These are phyloP conservation scores for Tipula lateralis DNA, from an alignment of 2,888 invertebrate species.

Conservation along the genomic window DNA sequence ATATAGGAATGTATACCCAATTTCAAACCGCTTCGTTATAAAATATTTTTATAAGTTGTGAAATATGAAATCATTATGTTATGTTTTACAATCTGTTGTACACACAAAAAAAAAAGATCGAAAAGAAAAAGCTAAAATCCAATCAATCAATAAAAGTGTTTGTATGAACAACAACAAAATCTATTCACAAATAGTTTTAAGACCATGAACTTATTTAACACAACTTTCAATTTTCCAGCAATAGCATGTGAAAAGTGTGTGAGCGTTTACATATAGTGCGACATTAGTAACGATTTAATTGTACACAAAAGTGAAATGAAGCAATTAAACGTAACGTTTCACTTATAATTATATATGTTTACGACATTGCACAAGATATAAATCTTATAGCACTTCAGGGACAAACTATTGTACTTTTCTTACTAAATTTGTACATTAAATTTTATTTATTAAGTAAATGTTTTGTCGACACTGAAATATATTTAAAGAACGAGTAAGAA, in stretches of 20 bases:
- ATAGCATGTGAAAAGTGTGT: neutral
- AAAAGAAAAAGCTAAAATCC: neutral
- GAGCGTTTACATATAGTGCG: neutral
- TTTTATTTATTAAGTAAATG: neutral
- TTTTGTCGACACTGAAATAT: neutral
- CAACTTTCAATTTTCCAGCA: neutral
- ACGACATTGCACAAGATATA: neutral
- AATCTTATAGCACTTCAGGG: neutral
- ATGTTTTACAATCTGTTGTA: neutral
- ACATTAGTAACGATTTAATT: neutral
- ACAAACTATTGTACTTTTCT: neutral
- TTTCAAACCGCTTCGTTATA: neutral
- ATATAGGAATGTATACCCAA: neutral
- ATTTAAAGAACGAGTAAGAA: neutral
- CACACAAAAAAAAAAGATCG: neutral
- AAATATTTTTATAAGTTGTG: neutral
- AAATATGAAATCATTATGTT: slow-evolving; percentile 11
- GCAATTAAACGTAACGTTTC: neutral
- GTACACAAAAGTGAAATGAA: neutral
- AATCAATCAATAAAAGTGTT: neutral
- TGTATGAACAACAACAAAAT: neutral
- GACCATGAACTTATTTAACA: neutral
- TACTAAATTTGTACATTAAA: neutral
- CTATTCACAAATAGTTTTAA: neutral
- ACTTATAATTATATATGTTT: neutral